Evolutionary conservation across 2,888 invertebrate genomes (phyloP), one percentile per base, ranked within the genome.

Genomic region (Thalpophila matura): DNA sequence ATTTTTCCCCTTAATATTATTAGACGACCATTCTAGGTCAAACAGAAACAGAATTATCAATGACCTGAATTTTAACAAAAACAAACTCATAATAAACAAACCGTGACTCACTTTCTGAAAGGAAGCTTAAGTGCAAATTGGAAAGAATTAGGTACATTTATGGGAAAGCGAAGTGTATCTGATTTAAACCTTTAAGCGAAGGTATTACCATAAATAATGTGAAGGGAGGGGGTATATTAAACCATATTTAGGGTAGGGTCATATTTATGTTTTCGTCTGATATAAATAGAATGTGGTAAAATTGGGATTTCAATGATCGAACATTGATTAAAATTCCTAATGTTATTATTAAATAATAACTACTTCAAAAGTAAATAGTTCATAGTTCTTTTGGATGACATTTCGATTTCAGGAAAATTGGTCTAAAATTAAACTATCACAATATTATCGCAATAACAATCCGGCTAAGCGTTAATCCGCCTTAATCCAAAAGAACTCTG

Each of bases 71-170:
- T 74, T 69, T 31, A 51, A 69, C 61, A 56, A 70, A 68, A 70
- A 70, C 63, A 73, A 70, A 35, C 54, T 57, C 9, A 6, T 33
- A 62, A 72, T 74, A 82, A 83, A 80, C 79, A 84, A 79, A 77
- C 75, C 79, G 81, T 83, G 81, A 80, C 79, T 70, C 47, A 77
- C 74, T 82, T 82, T 74, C 76, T 74, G 74, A 77, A 82, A 79
- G 47, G 62, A 72, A 73, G 82, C 81, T 84, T 81, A 78, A 64
- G 67, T 72, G 74, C 76, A 83, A 86, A 88, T 86, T 83, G 81
- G 80, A 80, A 88, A 78, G 78, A 84, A 86, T 84, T 79, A 83
- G 16, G 33, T 67, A 66, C 73, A 76, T 84, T 84, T 74, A 61
- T 63, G 40, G 40, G 33, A 31, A 57, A 60, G 37, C 45, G 31